These are phyloP conservation scores for Lasioglossum malachurum DNA, from an alignment of 2,888 invertebrate species.

Conservation along the genomic window DNA sequence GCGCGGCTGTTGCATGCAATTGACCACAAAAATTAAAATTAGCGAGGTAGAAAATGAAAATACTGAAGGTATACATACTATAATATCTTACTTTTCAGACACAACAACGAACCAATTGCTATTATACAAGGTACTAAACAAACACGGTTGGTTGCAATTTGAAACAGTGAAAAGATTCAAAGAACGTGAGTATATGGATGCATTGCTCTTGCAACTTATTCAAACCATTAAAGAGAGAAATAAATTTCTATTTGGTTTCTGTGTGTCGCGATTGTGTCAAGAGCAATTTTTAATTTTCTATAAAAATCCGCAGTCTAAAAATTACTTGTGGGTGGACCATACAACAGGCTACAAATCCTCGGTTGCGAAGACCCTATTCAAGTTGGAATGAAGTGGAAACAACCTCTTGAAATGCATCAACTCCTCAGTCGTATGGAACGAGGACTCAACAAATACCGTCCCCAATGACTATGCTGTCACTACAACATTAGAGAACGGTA, in stretches of 20 bases:
- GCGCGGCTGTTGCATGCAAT: neutral
- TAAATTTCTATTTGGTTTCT: no score
- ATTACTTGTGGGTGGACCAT: no score
- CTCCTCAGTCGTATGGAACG: neutral
- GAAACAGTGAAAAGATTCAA: neutral
- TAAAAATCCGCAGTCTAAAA: no score
- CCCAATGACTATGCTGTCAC: neutral
- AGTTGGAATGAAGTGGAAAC: neutral
- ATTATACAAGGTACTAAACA: neutral
- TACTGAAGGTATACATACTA: no score
- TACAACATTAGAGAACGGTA: neutral
- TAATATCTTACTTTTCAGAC: neutral
- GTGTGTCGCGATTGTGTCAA: no score
- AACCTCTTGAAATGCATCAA: neutral
- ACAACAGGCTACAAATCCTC: no score
- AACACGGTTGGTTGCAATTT: neutral
- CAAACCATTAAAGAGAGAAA: no score
- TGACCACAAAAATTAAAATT: neutral
- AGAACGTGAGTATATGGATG: neutral
- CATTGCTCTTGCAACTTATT: no score
- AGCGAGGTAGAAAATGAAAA: neutral
- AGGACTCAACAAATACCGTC: neutral
- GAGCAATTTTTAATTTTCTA: no score
- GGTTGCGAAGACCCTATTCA: neutral
- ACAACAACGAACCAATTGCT: neutral